Base-by-base conservation (phyloP, 1,140 invertebrate genomes). In the Phenacoccus solenopsis region DNA sequence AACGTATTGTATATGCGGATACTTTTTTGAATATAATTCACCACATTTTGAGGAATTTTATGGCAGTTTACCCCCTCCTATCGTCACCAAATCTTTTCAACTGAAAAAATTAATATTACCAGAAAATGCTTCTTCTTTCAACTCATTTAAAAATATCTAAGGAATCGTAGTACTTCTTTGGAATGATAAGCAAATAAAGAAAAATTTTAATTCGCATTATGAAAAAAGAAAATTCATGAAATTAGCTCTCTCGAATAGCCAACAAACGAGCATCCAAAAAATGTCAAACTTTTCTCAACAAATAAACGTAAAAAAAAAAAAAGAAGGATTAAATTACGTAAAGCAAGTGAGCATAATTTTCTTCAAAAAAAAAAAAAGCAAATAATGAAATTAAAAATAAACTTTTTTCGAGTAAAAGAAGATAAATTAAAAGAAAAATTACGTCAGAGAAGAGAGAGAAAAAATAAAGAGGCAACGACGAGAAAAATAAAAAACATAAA, bases 391-490 rank as follows among this genome's bases (percentile, higher is more conserved):
- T n/a, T n/a, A n/a, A n/a, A n/a, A n/a, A n/a, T n/a, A n/a, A n/a
- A n/a, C n/a, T n/a, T n/a, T n/a, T n/a, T 49, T 49, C 38, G 2
- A 49, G 38, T n/a, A n/a, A 49, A 49, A 49, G 38, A 49, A 49
- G 38, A 49, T 49, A 49, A 49, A 49, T 49, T 49, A 49, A 49
- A 49, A 49, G 38, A 49, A 49, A 49, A 49, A 49, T n/a, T 32
- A 13, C 5, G 13, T 5, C 13, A 32, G 30, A 7, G 13, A 32
- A 32, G 30, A 32, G 13, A 32, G 38, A 49, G 16, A 49, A n/a
- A 2, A 49, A 49, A 49, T 16, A 49, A 49, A 49, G 38, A 16
- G 38, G 5, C 38, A 49, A 49, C 3, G 16, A 49, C 38, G 38
- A 49, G 13, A n/a, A 49, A 16, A 49, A 49, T n/a, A 16, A 49